Conservation (phyloP, 1,140 invertebrate species). For the Papilio xuthus region DNA sequence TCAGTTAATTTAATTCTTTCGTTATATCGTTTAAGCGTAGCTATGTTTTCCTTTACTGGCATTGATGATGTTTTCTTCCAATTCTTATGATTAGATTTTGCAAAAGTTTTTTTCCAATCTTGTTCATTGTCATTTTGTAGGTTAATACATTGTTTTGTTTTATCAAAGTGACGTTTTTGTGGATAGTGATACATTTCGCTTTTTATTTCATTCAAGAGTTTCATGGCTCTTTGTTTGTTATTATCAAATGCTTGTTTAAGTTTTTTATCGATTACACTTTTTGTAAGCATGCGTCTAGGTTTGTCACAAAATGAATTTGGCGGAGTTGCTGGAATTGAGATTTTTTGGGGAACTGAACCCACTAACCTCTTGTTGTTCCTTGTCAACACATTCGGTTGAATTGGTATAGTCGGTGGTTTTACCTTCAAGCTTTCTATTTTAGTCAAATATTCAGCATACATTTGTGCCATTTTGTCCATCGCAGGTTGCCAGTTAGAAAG, state of each 20-base stretch:
- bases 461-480: slow-evolving; percentile 70
- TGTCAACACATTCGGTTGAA: slow-evolving; percentile 65
- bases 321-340: slow-evolving; percentile 46
- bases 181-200: slow-evolving; percentile 60
- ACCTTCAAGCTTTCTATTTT: slow-evolving; percentile 63
- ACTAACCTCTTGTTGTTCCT: slow-evolving; percentile 59
- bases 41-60: slow-evolving; percentile 74
- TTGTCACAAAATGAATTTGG: slow-evolving; percentile 61
- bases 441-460: slow-evolving; percentile 68
- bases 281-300: slow-evolving; percentile 69
- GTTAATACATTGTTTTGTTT: slow-evolving; percentile 53
- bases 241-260: slow-evolving; percentile 63
- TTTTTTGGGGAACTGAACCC: slow-evolving; percentile 12
- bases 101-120: slow-evolving; percentile 45
- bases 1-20: slow-evolving; percentile 74
- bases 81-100: slow-evolving; percentile 46
- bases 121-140: slow-evolving; percentile 58
- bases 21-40: slow-evolving; percentile 78
- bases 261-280: slow-evolving; percentile 67
- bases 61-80: slow-evolving; percentile 46
- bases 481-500: slow-evolving; percentile 73
- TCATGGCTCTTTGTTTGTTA: slow-evolving; percentile 75
- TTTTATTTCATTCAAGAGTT: slow-evolving; percentile 72
- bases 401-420: slow-evolving; percentile 68
- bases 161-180: slow-evolving; percentile 60